These are phyloP conservation scores for Chrysocyon brachyurus DNA, from an alignment of 2,797 vertebrate species.

Conservation along the genomic window DNA sequence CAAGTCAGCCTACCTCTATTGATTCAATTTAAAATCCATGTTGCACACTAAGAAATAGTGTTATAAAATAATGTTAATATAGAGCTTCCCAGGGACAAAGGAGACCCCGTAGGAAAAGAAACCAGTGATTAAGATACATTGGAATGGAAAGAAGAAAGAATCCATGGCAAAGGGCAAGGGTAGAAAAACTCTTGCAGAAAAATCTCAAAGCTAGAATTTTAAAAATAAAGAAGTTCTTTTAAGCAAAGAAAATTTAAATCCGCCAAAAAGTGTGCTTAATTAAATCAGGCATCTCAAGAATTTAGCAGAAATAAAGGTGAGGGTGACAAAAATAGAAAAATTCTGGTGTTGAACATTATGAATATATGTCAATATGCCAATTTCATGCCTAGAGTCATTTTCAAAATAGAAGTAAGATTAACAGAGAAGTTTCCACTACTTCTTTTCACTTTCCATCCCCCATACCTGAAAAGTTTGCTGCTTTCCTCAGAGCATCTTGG, in stretches of 20 bases:
- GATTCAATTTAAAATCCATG: neutral
- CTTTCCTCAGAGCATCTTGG: slow-evolving; percentile 80
- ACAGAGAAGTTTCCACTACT: neutral
- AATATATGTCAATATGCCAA: neutral
- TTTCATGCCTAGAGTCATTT: neutral
- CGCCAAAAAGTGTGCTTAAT: neutral
- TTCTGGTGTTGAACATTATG: neutral
- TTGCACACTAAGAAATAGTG: neutral
- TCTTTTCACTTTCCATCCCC: neutral
- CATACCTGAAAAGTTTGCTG: slow-evolving; percentile 82
- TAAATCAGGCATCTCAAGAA: neutral
- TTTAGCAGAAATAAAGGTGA: neutral
- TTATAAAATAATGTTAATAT: neutral
- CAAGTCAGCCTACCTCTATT: neutral
- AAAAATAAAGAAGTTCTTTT: neutral
- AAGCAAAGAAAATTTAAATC: neutral
- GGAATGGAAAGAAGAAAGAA: neutral
- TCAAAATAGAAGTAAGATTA: neutral
- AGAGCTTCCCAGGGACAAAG: neutral
- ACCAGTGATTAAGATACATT: neutral
- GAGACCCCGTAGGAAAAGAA: neutral
- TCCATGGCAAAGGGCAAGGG: neutral
- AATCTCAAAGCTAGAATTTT: slow-evolving; percentile 18
- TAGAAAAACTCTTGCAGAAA: neutral
- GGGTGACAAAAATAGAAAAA: neutral